phyloP scores from a whole-genome alignment of 2,113 vertebrate genomes.

The Cavia porcellus region DNA sequence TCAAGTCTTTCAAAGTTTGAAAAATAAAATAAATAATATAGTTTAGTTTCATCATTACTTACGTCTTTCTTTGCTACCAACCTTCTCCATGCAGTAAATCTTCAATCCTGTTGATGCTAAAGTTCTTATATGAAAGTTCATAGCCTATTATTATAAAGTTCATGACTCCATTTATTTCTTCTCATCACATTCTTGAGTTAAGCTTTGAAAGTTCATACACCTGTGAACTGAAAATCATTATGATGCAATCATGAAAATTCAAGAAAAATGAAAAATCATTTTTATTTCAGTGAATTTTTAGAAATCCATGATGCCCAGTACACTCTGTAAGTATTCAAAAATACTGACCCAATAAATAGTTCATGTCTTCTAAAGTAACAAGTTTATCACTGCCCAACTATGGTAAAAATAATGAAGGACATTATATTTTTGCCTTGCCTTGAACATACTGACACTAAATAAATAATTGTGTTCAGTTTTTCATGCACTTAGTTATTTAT shows the following conservation, averaged over 20 bases:
- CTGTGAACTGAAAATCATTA: slow-evolving; percentile 22
- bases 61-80: neutral
- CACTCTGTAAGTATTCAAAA: neutral
- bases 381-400: neutral
- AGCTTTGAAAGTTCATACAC: neutral
- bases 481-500: neutral
- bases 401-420: neutral
- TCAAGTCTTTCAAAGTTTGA: neutral
- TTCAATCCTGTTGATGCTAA: neutral
- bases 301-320: neutral
- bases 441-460: neutral
- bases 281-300: neutral
- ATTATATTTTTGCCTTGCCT: neutral
- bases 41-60: neutral
- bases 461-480: neutral
- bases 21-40: neutral
- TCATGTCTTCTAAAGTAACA: neutral
- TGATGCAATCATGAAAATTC: neutral
- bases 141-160: neutral
- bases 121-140: neutral
- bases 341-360: neutral
- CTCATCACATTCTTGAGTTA: neutral
- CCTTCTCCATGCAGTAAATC: neutral
- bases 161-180: neutral
- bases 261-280: neutral